Base-by-base conservation (phyloP, 2,113 vertebrate species). In the Amblyopsis rosae region DNA sequence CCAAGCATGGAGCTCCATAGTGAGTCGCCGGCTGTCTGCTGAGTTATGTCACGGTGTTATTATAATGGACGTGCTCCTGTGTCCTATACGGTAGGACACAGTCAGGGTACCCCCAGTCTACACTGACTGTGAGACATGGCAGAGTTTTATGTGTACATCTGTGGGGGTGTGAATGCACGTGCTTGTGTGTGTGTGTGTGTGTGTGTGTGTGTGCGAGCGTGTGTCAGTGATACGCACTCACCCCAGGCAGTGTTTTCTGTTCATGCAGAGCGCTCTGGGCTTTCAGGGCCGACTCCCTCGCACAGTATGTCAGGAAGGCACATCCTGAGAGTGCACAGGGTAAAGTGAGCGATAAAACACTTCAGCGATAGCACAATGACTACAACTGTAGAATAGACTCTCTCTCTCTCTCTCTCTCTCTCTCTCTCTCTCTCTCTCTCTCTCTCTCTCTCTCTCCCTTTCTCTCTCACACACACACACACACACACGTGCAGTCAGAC, bases 271-370 rank as follows among this genome's bases (percentile, higher is more conserved):
- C 95, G 53, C 94, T 96, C 92, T 96, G 95, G 84, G 95, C 95
- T 91, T 96, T 96, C 84, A 96, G 92, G 55, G 95, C 95, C 12
- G 95, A 96, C 76, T 96, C 95, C 65, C 95, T 93, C 60, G 95
- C 94, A 74, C 95, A 96, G 88, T 96, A 96, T 50, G 95, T 96
- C 90, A 96, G 93, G 89, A 96, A 96, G 62, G 95, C 95, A 90
- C 95, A 96, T 93, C 95, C 95, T 96, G 87, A 80, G 66, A 83
- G 74, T 86, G 16, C 48, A 10, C 48, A 26, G 33, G 50, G 59
- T 46, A 50, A n/a, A 69, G 13, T 17, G 46, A 78, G 17, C 57
- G 6, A 76, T 63, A 67, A 56, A 76, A 54, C 63, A 57, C 62
- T 33, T 41, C 35, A 41, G 7, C 35, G 35, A 41, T 41, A 41